Base-by-base conservation (phyloP, 2,888 invertebrate genomes). In the Tridacna crocea region DNA sequence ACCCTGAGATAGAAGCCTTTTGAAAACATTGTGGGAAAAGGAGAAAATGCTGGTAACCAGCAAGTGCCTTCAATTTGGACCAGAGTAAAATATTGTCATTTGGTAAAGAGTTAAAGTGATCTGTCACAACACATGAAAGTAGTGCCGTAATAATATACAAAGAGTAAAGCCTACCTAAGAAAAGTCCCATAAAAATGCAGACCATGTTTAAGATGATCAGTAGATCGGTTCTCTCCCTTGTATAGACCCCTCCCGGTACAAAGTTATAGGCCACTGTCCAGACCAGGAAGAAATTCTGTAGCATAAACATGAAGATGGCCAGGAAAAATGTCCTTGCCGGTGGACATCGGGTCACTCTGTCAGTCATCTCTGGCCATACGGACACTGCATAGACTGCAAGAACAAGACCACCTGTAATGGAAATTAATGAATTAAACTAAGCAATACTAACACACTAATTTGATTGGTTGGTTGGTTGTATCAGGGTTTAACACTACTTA, bases 191-290 rank as follows among this genome's bases (percentile, higher is more conserved):
- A 27, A 90, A 85, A 26, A 93, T 88, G 8, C 89, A 83, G 10
- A 90, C n/a, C 84, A 92, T 89, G 15, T 93, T 89, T 36, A 88
- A 81, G 19, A 82, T 88, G n/a, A 94, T 89, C 27, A 94, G 91
- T 79, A 89, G 91, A 65, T 92, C 93, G 1, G 94, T 94, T 80
- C 90, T 92, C 84, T 94, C 94, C 47, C 94, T 85, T 2, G 94
- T 94, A 85, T 94, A 94, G 22, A 89, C 93, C 10, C 94, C 94
- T 6, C 94, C 94, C 13, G 94, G 94, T 19, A 94, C 94, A 91
- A 94, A 94, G 88, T 94, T 94, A 85, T 92, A 94, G 0, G 94
- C 94, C 65, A 94, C 93, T 0, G 94, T 94, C 94, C 94, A 94
- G 48, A 94, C 94, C 60, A 91, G 91, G 87, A 94, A 94, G 77